A percentile compares a stretch with the other conserved stretches of the same genome.
phyloP scores from a whole-genome alignment of 2,888 invertebrate species.

The Gasteruption jaculator region DNA sequence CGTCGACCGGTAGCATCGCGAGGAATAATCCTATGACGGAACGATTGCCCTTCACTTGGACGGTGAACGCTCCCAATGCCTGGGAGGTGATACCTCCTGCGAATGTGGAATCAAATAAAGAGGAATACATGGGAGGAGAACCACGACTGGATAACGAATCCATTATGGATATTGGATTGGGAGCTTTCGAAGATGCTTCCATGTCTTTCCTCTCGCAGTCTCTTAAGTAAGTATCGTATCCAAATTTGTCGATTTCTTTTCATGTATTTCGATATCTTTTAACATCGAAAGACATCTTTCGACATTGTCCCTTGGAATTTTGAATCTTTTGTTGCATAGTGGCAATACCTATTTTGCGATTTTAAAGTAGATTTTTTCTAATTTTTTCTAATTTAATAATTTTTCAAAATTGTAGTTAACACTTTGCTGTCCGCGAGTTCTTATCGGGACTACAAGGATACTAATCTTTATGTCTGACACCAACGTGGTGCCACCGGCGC shows the following conservation, averaged over 20 bases:
- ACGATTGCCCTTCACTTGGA: constrained; percentile 11
- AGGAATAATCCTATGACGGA: background rate
- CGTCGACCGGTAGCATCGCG: constrained; percentile 11
- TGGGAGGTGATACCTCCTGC: constrained; percentile 25
- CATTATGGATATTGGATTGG: constrained; percentile 26
- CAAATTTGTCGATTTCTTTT: background rate
- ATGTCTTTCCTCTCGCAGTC: constrained; percentile 44
- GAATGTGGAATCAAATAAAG: constrained; percentile 19
- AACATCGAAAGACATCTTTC: too few species aligned
- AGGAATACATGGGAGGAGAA: constrained; percentile 14
- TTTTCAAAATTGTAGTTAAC: too few species aligned
- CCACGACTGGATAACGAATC: constrained; percentile 21
- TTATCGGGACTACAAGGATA: too few species aligned
- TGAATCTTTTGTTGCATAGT: too few species aligned
- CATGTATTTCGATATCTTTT: too few species aligned
- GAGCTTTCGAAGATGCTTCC: constrained; percentile 38
- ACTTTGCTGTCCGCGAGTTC: too few species aligned
- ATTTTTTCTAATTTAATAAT: too few species aligned
- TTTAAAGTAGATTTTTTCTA: too few species aligned
- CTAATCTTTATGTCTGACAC: too few species aligned
- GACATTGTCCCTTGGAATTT: too few species aligned
- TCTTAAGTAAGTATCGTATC: constrained; percentile 36
- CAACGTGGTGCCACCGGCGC: too few species aligned
- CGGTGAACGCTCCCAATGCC: background rate
- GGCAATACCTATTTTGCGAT: too few species aligned